Evolutionary conservation across 2,797 vertebrate species (phyloP), one percentile per base, ranked within the genome.

Genomic region (Aplochiton taeniatus): DNA sequence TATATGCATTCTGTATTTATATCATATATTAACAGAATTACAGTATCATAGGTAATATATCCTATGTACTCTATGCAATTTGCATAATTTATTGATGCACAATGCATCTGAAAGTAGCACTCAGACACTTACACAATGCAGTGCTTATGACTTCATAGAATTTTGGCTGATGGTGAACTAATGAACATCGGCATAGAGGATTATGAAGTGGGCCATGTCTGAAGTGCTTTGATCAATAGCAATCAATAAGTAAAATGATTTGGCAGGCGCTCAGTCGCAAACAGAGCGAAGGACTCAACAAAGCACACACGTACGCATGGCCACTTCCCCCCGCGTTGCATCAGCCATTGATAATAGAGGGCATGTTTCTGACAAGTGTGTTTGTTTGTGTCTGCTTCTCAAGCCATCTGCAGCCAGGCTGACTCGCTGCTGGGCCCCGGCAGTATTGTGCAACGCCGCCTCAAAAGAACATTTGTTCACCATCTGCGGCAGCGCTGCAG

Each of bases 401-500:
- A 71, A 81, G 75, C 81, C 78, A 83, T 83, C 77, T 83, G 77
- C 79, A 84, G 71, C 78, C 72, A 74, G 82, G 72, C 64, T 62
- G 76, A 68, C 74, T 81, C 73, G 52, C 79, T 84, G 80, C 83
- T 83, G 75, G 80, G 76, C 76, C 53, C 54, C 61, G 73, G 74
- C 68, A 77, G 75, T 83, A 83, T 85, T 86, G 77, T 80, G 84
- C 79, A 90, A 86, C 68, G 57, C 78, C 78, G 69, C 69, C 72
- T 88, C 76, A 82, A 78, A 85, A 81, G 76, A 87, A 85, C 83
- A 87, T 90, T 90, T 87, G 87, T 88, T 87, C 85, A 77, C 80
- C 85, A 84, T 90, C 85, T 89, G 87, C 86, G 84, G 76, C 19
- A 51, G 31, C 6, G 31, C 80, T 85, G 80, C 73, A 77, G 79